A percentile compares a stretch with the other conserved stretches of the same genome.
Conservation (phyloP, 2,113 vertebrate genomes). For the cat (Felis catus) region F.catus_Fca126_mat1.0 CM031417.1:128454001-128454500, state of each 20-base stretch:
- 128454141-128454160: neutral
- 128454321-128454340: neutral
- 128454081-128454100: neutral
- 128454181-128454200: neutral
- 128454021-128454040: conserved; percentile 27
- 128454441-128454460: neutral
- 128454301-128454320: neutral
- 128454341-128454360: neutral
- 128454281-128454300: neutral
- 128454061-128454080: neutral
- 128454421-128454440: neutral
- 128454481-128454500: neutral
- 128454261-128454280: neutral
- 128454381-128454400: neutral
- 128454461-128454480: neutral
- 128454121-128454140: neutral
- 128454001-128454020: conserved; percentile 34
- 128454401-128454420: neutral
- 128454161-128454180: neutral
- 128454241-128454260: neutral
- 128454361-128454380: neutral
- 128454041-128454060: neutral
- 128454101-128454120: neutral
- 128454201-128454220: neutral
- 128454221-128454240: neutral